Percentiles rank a stretch among this genome's conserved stretches.
phyloP scores from a whole-genome alignment of 2,888 invertebrate genomes.

The Stenotaenia linearis region DNA sequence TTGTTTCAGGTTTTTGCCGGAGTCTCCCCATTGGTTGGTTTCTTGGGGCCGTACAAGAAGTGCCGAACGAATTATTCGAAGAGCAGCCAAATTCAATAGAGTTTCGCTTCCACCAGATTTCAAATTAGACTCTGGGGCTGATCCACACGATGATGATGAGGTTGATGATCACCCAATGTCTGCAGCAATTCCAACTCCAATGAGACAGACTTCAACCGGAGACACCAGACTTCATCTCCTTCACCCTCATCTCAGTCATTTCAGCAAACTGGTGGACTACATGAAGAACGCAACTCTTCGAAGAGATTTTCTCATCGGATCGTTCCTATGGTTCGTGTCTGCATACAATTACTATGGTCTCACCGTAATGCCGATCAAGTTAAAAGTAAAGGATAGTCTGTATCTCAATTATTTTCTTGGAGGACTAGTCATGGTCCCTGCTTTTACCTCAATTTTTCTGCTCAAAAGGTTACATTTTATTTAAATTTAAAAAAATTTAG shows the following conservation, averaged over 20 bases:
- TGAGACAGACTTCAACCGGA: neutral
- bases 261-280: slow-evolving; percentile 22
- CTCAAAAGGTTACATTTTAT: slow-evolving; percentile 29
- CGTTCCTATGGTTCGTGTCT: slow-evolving; percentile 29
- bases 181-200: neutral
- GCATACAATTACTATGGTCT: slow-evolving; percentile 26
- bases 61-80: slow-evolving; percentile 18
- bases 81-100: slow-evolving; percentile 24
- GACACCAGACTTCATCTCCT: slow-evolving; percentile 27
- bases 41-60: slow-evolving; percentile 9
- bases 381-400: slow-evolving; percentile 3
- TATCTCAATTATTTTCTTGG: slow-evolving; percentile 31
- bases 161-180: neutral
- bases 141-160: neutral
- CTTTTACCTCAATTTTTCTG: slow-evolving; percentile 21
- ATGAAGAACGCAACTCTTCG: slow-evolving; percentile 21
- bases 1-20: slow-evolving; percentile 27
- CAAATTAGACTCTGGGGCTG: neutral
- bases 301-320: slow-evolving; percentile 29
- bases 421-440: slow-evolving; percentile 27
- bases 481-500: no score
- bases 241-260: slow-evolving; percentile 30
- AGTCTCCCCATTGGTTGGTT: slow-evolving; percentile 28
- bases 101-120: slow-evolving; percentile 27
- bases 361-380: slow-evolving; percentile 24